phyloP scores from a whole-genome alignment of 2,113 vertebrate species.

The Climacteris rufus region DNA sequence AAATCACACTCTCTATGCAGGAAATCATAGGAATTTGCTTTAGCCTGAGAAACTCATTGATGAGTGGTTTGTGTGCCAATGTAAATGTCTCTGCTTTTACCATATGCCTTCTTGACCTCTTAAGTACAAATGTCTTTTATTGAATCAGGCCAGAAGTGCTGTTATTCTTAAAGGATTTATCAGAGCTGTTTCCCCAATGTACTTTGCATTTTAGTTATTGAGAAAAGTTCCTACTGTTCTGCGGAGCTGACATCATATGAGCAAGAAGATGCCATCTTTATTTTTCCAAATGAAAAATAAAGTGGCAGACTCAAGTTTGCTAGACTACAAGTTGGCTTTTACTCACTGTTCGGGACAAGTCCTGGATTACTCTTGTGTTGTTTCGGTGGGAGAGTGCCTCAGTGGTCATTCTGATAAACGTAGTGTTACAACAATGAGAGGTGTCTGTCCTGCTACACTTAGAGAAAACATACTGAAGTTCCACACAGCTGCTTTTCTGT shows the following conservation, averaged over 20 bases:
- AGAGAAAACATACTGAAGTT: not conserved
- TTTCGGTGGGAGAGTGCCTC: not conserved
- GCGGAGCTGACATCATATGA: not conserved
- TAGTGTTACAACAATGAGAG: not conserved
- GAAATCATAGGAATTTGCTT: not conserved
- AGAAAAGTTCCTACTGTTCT: not conserved
- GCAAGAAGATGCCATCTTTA: not conserved
- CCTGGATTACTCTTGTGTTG: not conserved
- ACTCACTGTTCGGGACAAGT: not conserved
- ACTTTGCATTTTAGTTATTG: not conserved
- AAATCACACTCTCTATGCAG: not conserved
- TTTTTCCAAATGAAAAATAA: not conserved
- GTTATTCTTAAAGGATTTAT: not conserved
- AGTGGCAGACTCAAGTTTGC: not conserved
- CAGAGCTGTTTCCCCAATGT: not conserved
- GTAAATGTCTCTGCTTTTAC: not conserved
- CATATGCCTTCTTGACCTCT: not conserved
- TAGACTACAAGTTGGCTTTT: not conserved
- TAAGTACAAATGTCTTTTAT: not conserved
- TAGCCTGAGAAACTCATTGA: not conserved
- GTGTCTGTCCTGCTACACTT: not conserved
- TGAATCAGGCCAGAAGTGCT: not conserved
- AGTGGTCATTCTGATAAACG: not conserved
- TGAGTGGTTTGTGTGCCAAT: fast-evolving
- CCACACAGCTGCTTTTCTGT: not conserved